Conservation (phyloP, 2,888 invertebrate species). For the Sinopyrophorus schimmeli region DNA sequence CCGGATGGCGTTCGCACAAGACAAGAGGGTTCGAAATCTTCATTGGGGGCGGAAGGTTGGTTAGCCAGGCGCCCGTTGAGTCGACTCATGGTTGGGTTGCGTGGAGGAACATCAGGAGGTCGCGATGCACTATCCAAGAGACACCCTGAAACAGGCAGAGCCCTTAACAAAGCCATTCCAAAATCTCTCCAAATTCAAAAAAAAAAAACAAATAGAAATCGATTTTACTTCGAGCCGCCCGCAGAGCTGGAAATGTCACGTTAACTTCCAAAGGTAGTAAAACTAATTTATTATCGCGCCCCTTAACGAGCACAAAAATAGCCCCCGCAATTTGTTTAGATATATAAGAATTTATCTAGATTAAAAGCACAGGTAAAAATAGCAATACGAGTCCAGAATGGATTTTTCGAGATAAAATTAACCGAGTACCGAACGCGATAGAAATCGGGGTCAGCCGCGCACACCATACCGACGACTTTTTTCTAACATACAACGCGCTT, state of each 20-base stretch:
- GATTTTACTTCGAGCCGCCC: too few species aligned
- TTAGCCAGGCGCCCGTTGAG: conserved; percentile 87
- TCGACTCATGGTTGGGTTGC: conserved; percentile 89
- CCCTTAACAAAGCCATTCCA: conserved; percentile 1
- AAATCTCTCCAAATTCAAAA: not conserved
- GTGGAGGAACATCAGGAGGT: conserved; percentile 87
- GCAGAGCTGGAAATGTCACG: conserved; percentile 10
- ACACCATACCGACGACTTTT: conserved; percentile 6
- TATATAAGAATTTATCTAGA: conserved; percentile 19
- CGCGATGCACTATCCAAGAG: conserved; percentile 81
- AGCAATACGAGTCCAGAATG: conserved; percentile 3
- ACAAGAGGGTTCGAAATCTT: conserved; percentile 87
- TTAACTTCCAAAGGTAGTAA: conserved; percentile 9
- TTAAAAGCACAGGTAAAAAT: conserved; percentile 12
- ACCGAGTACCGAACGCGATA: conserved; percentile 10
- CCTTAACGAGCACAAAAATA: conserved; percentile 14
- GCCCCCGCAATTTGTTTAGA: conserved; percentile 21
- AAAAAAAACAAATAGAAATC: not conserved
- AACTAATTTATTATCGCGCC: conserved; percentile 13
- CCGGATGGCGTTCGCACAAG: conserved; percentile 89
- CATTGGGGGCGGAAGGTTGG: conserved; percentile 67
- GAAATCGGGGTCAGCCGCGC: conserved; percentile 15
- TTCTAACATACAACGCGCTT: too few species aligned
- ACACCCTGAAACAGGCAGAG: conserved; percentile 77
- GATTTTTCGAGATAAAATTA: conserved; percentile 13